Evolutionary conservation across 2,888 invertebrate genomes (phyloP).

Genomic region (Lycocerus yunnanus): DNA sequence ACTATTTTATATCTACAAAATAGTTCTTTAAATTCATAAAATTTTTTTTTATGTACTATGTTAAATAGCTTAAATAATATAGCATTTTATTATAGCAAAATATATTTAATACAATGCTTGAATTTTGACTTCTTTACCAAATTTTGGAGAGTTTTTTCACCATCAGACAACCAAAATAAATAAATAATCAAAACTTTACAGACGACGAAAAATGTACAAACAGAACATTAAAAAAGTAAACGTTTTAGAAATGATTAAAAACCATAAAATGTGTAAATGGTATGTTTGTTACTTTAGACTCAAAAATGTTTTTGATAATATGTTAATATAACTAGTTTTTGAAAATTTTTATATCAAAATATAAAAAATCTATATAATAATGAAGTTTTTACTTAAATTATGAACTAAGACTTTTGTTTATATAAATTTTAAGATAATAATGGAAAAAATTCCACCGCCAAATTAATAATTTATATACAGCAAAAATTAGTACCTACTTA

Average conservation of each 20-base stretch:
- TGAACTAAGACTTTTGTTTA: not conserved
- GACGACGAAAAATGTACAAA: not conserved
- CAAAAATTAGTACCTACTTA: not conserved
- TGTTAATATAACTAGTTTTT: not conserved
- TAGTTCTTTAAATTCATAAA: too few species aligned
- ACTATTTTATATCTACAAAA: too few species aligned
- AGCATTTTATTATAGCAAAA: too few species aligned
- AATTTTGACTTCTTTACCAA: too few species aligned
- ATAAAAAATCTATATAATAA: not conserved
- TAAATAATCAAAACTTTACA: not conserved
- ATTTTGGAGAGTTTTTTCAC: not conserved
- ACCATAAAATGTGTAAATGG: not conserved
- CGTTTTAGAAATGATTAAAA: not conserved
- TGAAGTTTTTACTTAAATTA: not conserved
- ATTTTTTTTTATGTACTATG: too few species aligned
- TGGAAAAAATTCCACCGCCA: not conserved
- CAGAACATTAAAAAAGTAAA: not conserved
- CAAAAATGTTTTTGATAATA: not conserved
- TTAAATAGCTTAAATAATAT: too few species aligned
- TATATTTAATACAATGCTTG: too few species aligned
- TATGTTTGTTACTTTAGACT: not conserved
- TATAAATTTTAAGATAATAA: not conserved
- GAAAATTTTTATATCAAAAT: not conserved
- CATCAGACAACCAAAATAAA: not conserved
- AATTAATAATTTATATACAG: not conserved